Conservation (phyloP, 64 coral and sea anemone species). For the Pachyseris speciosa region DNA sequence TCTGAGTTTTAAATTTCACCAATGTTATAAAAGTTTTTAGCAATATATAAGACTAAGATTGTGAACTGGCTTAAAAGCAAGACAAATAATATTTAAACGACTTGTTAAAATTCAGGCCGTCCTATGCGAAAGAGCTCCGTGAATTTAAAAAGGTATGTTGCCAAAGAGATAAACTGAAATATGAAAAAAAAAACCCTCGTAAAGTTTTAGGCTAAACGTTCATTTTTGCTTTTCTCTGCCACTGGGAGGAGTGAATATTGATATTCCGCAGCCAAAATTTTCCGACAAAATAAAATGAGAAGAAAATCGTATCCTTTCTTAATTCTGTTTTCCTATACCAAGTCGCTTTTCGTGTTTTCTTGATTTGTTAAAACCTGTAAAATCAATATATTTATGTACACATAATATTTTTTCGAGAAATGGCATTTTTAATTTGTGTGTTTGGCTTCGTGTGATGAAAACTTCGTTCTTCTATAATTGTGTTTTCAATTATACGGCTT, state of each 20-base stretch:
- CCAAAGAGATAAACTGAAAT: background rate
- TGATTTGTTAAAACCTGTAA: background rate
- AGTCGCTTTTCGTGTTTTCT: background rate
- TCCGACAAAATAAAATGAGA: background rate
- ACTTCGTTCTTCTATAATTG: constrained; percentile 43
- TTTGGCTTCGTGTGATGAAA: constrained; percentile 38
- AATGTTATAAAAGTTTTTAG: background rate
- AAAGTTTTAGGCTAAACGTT: background rate
- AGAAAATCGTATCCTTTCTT: background rate
- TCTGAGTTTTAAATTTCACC: too few species aligned
- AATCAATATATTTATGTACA: constrained; percentile 39
- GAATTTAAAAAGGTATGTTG: constrained; percentile 12
- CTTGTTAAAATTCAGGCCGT: background rate
- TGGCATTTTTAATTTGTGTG: constrained; percentile 34
- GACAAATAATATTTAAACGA: background rate
- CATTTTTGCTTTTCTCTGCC: background rate
- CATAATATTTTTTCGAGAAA: constrained; percentile 28
- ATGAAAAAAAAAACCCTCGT: too few species aligned
- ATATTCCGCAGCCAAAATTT: background rate
- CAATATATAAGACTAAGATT: background rate
- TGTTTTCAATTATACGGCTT: constrained; percentile 31
- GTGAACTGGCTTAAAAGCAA: background rate
- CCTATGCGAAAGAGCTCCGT: too few species aligned
- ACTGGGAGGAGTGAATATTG: background rate
- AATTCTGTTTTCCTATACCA: background rate